phyloP scores from a whole-genome alignment of 2,113 vertebrate species.

The Argyrosomus japonicus region DNA sequence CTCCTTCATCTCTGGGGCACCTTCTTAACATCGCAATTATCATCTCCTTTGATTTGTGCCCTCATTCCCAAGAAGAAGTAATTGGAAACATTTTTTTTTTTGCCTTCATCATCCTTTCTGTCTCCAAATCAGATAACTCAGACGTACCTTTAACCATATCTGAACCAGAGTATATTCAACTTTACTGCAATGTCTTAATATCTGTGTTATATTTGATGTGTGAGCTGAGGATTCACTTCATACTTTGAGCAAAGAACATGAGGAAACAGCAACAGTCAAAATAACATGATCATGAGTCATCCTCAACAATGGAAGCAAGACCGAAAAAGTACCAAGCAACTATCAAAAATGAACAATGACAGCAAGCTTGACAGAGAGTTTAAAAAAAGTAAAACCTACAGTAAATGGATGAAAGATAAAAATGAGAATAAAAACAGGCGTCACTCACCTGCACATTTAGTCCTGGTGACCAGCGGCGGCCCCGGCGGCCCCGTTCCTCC shows the following conservation, averaged over 20 bases:
- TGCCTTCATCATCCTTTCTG: neutral
- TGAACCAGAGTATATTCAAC: neutral
- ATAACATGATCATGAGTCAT: neutral
- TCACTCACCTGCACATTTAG: constrained; percentile 95
- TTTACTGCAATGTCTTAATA: no score
- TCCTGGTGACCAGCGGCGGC: constrained; percentile 93
- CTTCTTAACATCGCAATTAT: constrained; percentile 67
- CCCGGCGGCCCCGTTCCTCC: constrained; percentile 95
- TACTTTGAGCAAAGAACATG: neutral
- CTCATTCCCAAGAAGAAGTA: neutral
- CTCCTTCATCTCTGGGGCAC: constrained; percentile 37
- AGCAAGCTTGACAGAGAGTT: neutral
- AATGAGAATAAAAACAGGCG: neutral
- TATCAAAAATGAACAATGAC: no score
- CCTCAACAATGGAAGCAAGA: neutral
- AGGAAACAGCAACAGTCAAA: neutral
- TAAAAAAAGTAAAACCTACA: neutral
- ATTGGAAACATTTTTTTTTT: neutral
- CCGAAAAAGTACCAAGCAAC: no score
- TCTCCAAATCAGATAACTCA: neutral
- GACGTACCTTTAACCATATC: neutral
- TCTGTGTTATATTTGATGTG: neutral
- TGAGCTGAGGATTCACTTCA: neutral
- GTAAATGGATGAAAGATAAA: neutral
- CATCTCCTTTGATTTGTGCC: constrained; percentile 64